Conservation (phyloP, 2,797 vertebrate species). For the Anas bahamensis region DNA sequence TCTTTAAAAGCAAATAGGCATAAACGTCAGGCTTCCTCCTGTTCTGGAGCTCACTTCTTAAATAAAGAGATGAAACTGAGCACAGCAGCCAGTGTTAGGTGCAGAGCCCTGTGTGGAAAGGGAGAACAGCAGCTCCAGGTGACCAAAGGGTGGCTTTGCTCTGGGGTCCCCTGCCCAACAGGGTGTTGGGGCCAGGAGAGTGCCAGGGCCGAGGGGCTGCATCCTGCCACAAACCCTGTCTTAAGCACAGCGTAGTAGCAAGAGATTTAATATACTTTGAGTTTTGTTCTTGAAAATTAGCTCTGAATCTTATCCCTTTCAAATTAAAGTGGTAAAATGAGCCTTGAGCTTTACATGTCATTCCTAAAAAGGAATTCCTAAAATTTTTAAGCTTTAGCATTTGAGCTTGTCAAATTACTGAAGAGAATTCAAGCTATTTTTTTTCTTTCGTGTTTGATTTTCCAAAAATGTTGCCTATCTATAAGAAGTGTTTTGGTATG, state of each 20-base stretch:
- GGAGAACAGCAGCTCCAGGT: rapidly evolving
- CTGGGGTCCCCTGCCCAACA: neutral
- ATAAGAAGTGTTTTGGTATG: neutral
- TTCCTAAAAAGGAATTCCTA: too few species aligned
- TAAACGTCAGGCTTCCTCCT: neutral
- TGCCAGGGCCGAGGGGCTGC: neutral
- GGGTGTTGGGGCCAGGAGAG: rapidly evolving
- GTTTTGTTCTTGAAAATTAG: neutral
- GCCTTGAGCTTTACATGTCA: neutral
- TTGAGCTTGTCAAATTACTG: neutral
- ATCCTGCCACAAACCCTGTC: neutral
- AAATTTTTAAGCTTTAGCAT: neutral
- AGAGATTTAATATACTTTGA: neutral
- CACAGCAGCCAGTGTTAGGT: rapidly evolving
- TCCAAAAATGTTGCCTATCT: neutral
- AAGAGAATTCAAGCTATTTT: neutral
- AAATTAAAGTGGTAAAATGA: neutral
- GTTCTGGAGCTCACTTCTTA: neutral
- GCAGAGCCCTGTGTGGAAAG: neutral
- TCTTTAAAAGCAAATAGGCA: neutral
- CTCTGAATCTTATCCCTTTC: neutral
- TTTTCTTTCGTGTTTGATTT: neutral
- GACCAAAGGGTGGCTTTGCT: rapidly evolving
- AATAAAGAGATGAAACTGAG: neutral
- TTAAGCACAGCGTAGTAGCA: neutral